phyloP scores from a whole-genome alignment of 2,888 invertebrate genomes.

The Lithophane leautieri region DNA sequence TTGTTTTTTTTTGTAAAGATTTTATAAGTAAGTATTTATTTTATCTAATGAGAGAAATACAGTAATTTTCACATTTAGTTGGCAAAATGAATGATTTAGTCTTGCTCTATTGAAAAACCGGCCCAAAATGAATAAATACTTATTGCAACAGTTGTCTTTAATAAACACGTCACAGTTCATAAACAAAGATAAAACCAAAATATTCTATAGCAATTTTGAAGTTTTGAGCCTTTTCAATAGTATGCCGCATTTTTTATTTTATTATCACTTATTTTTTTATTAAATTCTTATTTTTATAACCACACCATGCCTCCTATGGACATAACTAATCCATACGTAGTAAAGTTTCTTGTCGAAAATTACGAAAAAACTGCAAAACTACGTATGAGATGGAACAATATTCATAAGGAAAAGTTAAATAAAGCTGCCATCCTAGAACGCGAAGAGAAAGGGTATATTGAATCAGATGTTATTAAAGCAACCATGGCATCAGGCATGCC shows the following conservation, averaged over 20 bases:
- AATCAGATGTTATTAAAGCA: conserved; percentile 67
- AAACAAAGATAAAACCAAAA: too few relatives aligned
- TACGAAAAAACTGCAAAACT: conserved; percentile 75
- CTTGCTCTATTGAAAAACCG: too few relatives aligned
- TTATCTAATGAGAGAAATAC: too few relatives aligned
- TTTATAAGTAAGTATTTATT: too few relatives aligned
- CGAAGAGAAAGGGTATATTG: conserved; percentile 70
- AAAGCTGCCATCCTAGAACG: conserved; percentile 71
- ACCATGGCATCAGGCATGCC: conserved; percentile 68
- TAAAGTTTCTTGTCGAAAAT: conserved; percentile 74
- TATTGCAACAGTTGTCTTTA: conserved; percentile 3
- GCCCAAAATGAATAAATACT: background rate
- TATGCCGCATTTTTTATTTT: background rate
- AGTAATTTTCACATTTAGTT: too few relatives aligned
- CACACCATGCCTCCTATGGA: conserved; percentile 75
- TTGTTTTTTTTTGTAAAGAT: too few relatives aligned
- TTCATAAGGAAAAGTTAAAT: conserved; percentile 66
- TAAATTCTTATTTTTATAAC: conserved; percentile 8
- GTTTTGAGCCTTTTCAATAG: background rate
- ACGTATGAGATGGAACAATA: conserved; percentile 75
- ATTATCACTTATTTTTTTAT: background rate
- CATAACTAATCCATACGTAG: conserved; percentile 73
- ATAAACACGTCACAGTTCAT: background rate
- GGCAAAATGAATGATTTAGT: too few relatives aligned
- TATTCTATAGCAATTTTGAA: too few relatives aligned